phyloP scores from a whole-genome alignment of 2,888 invertebrate species.

The Napeogenes sylphis region DNA sequence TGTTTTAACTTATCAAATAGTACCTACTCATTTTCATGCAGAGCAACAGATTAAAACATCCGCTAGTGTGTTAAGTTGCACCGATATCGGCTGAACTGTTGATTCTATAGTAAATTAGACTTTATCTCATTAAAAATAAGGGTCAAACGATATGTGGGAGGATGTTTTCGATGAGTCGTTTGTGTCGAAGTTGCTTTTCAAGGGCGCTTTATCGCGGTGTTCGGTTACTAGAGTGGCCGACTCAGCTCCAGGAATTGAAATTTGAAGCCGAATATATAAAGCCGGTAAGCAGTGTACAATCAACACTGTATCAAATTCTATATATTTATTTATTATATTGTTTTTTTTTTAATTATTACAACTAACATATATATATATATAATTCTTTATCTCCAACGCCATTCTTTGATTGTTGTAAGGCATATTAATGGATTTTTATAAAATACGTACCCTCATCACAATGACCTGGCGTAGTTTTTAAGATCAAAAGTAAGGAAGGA shows the following conservation, averaged over 20 bases:
- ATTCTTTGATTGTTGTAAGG: too few relatives aligned
- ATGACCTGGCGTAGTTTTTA: too few relatives aligned
- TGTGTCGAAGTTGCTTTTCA: constrained; percentile 44
- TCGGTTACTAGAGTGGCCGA: constrained; percentile 63
- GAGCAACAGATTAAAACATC: constrained; percentile 57
- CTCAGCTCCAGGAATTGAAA: constrained; percentile 46
- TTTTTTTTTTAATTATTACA: not conserved
- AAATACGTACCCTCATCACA: too few relatives aligned
- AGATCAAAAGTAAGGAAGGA: too few relatives aligned
- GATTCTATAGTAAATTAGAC: constrained; percentile 27
- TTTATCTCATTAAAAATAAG: constrained; percentile 29
- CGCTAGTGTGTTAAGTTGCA: constrained; percentile 41
- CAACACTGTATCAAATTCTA: constrained; percentile 15
- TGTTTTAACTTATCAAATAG: not conserved
- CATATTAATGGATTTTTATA: too few relatives aligned
- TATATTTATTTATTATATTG: not conserved
- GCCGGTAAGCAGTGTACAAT: constrained; percentile 24
- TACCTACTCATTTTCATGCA: not conserved
- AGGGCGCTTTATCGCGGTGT: constrained; percentile 62
- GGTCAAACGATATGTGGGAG: constrained; percentile 16
- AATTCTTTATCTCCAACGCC: too few relatives aligned
- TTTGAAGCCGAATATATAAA: constrained; percentile 33
- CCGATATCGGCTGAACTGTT: constrained; percentile 16
- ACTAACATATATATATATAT: too few relatives aligned
- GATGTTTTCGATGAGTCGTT: constrained; percentile 24